phyloP scores from a whole-genome alignment of 64 coral and sea anemone species.

The Montipora sp. region DNA sequence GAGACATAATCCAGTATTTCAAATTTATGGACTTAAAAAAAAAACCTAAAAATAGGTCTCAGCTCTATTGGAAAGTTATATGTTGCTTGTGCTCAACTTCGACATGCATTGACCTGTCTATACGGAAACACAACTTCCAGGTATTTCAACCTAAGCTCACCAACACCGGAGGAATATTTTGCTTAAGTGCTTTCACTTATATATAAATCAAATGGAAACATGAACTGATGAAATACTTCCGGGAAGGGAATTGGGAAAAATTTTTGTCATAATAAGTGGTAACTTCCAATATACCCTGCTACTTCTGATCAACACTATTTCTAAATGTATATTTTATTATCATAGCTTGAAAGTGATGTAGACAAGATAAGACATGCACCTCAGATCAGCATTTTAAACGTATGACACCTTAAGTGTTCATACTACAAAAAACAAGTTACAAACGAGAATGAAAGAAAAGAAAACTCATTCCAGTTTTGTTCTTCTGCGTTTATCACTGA shows the following conservation, averaged over 20 bases:
- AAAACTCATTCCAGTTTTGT: background rate
- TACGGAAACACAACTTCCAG: background rate
- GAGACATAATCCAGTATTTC: background rate
- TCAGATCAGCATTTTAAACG: too few species aligned
- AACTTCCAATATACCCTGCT: background rate
- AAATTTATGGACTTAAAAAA: background rate
- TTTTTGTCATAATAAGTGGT: background rate
- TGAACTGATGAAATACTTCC: background rate
- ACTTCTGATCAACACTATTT: background rate
- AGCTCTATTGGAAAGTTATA: background rate
- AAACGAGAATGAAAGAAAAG: background rate
- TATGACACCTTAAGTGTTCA: background rate
- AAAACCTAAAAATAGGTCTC: background rate
- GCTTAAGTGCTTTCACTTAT: background rate
- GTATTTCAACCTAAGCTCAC: background rate
- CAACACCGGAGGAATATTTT: slow-evolving; percentile 7
- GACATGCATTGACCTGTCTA: background rate
- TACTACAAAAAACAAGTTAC: background rate
- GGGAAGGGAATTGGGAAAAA: background rate
- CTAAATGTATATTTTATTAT: too few species aligned
- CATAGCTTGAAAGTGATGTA: too few species aligned
- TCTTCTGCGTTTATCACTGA: background rate
- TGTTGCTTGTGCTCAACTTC: background rate
- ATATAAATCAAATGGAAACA: background rate
- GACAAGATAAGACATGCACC: too few species aligned